Evolutionary conservation across 2,797 vertebrate species (phyloP).

Genomic region (Falco biarmicus): DNA sequence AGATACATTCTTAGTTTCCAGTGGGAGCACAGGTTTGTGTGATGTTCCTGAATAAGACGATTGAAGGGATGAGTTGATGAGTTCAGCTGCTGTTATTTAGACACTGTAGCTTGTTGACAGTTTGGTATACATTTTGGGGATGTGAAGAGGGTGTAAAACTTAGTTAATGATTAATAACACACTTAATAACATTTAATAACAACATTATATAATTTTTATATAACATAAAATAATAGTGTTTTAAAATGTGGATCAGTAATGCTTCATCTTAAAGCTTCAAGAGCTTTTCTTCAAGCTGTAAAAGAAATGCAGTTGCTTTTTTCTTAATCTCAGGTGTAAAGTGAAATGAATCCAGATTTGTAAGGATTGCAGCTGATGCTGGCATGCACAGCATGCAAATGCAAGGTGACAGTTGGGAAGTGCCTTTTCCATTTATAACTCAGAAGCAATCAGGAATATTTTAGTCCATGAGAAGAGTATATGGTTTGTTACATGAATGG

Average conservation of each 20-base stretch:
- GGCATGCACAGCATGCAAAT: not conserved
- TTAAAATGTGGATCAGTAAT: not conserved
- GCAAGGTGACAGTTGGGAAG: not conserved
- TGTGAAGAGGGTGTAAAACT: not conserved
- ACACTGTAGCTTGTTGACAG: not conserved
- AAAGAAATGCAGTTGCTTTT: not conserved
- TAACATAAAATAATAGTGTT: not conserved
- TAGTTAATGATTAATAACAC: not conserved
- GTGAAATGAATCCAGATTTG: not conserved
- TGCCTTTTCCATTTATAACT: not conserved
- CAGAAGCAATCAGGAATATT: not conserved
- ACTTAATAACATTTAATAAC: not conserved
- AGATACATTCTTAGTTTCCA: not conserved
- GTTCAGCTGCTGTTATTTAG: not conserved
- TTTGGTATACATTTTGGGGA: not conserved
- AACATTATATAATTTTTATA: not conserved
- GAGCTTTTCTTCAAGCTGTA: not conserved
- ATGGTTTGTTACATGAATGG: not conserved
- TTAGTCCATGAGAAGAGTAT: not conserved
- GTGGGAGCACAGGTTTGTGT: not conserved
- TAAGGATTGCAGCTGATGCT: not conserved
- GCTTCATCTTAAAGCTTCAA: not conserved
- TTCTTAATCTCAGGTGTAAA: not conserved
- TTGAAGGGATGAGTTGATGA: not conserved
- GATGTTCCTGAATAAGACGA: not conserved